Evolutionary conservation across 2,888 invertebrate genomes (phyloP).

Genomic region (Ectemnius cavifrons): DNA sequence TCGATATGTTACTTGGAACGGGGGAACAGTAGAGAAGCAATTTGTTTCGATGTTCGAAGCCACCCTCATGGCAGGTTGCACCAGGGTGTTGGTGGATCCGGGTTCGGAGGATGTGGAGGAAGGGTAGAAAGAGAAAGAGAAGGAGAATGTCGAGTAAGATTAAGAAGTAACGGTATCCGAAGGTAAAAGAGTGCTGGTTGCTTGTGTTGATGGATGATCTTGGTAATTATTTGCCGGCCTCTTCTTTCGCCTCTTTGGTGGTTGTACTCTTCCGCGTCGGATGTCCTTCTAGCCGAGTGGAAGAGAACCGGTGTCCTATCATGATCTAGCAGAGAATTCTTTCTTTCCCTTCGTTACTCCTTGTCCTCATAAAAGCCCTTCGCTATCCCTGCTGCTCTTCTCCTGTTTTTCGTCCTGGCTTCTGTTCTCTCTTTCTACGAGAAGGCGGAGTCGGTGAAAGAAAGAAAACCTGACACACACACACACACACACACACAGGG

Average conservation of each 20-base stretch:
- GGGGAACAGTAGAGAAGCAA: conserved; percentile 24
- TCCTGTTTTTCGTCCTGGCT: neutral
- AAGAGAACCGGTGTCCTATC: conserved; percentile 33
- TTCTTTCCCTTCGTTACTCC: neutral
- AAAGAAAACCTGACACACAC: too few relatives aligned
- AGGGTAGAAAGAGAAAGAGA: conserved; percentile 37
- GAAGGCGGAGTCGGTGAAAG: neutral
- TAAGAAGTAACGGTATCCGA: conserved; percentile 26
- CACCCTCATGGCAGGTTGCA: conserved; percentile 4
- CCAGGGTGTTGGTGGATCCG: neutral
- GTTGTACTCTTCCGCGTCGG: conserved; percentile 14
- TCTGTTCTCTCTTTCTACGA: neutral
- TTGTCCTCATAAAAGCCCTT: conserved; percentile 1
- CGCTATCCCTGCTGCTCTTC: neutral
- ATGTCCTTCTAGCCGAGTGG: conserved; percentile 15
- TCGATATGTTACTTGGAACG: neutral
- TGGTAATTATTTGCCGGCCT: conserved; percentile 65
- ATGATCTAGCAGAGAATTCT: conserved; percentile 5
- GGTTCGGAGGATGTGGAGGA: conserved; percentile 4
- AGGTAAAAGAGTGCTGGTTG: conserved; percentile 17
- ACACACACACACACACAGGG: too few relatives aligned
- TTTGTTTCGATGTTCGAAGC: conserved; percentile 45
- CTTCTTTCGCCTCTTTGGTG: conserved; percentile 27
- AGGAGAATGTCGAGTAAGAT: conserved; percentile 30
- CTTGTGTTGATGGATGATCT: conserved; percentile 62